Evolutionary conservation across 2,888 invertebrate species (phyloP), one percentile per base, ranked within the genome.

Genomic region (Nomada goodeniana): DNA sequence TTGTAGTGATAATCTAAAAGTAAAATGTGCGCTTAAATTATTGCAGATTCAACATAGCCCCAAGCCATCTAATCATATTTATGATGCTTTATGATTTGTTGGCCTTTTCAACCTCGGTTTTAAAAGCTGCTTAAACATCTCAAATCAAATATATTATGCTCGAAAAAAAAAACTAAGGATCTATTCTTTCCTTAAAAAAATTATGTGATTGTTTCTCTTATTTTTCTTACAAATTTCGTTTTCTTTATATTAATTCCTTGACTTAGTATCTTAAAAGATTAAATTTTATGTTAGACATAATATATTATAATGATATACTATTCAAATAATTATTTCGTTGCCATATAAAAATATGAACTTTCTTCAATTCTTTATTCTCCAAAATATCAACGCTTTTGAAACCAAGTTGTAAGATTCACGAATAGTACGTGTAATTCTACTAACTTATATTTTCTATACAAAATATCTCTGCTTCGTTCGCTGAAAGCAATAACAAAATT

Each of bases 21-120:
- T 89, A 89, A 89, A 88, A 80, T 87, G 83, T 88, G 80, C 85
- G 83, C 85, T 87, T 87, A 82, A 87, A 86, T 87, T 87, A 88
- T 82, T 87, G 83, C 83, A 79, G 59, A 72, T 84, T 88, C 71
- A 88, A 88, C 87, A 76, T 88, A 88, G 85, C 78, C 80, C 83
- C 76, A 83, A 88, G 85, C 80, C 64, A 75, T 65, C 76, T 78
- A 86, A 76, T 72, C 57, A 23, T 36, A 36, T 18, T 7, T 29
- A 80, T 15, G 52, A 70, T 68, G 53, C 55, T 71, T 50, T 67
- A 47, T 29, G 74, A 83, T 71, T 63, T 76, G 52, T 57, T 53
- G 47, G 81, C 50, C 53, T 47, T 60, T 75, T 53, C 69, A 61
- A 65, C 68, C 60, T 74, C 36, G 64, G 63, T 61, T 76, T 89